These are phyloP conservation scores for Lasiurus cinereus DNA, from an alignment of 2,113 vertebrate genomes.

Conservation along the genomic window DNA sequence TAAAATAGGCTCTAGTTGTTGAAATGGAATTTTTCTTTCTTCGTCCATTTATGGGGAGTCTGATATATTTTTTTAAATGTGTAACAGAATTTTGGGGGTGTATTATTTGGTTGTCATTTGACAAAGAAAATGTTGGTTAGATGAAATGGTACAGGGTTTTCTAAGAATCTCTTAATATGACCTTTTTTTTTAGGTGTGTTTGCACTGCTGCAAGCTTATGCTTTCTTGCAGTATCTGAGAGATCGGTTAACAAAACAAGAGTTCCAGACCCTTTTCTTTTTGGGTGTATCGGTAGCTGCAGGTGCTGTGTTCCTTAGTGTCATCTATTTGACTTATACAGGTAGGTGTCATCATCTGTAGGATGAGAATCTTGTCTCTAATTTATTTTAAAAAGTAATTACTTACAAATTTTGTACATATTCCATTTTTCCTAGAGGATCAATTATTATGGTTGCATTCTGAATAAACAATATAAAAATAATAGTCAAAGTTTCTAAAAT, in stretches of 20 bases:
- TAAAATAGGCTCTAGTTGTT: neutral
- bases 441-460: conserved; percentile 23
- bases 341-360: conserved; percentile 83
- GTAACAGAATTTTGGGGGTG: neutral
- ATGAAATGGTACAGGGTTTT: neutral
- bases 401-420: neutral
- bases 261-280: conserved; percentile 97
- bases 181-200: conserved; percentile 93
- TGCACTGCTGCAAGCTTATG: conserved; percentile 96
- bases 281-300: conserved; percentile 95
- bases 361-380: conserved; percentile 47
- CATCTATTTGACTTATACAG: conserved; percentile 98
- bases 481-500: conserved; percentile 45
- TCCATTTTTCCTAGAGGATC: neutral
- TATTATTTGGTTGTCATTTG: conserved; percentile 37
- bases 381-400: conserved; percentile 6
- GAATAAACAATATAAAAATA: neutral
- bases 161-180: neutral
- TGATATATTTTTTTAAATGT: neutral
- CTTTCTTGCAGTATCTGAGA: conserved; percentile 96
- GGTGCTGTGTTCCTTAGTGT: conserved; percentile 95
- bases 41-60: neutral
- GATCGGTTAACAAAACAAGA: conserved; percentile 96
- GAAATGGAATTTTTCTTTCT: neutral
- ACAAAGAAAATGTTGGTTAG: conserved; percentile 12